Evolutionary conservation across 2,797 vertebrate species (phyloP), one percentile per base, ranked within the genome.

Genomic region (Poeciliopsis paucimaculata): DNA sequence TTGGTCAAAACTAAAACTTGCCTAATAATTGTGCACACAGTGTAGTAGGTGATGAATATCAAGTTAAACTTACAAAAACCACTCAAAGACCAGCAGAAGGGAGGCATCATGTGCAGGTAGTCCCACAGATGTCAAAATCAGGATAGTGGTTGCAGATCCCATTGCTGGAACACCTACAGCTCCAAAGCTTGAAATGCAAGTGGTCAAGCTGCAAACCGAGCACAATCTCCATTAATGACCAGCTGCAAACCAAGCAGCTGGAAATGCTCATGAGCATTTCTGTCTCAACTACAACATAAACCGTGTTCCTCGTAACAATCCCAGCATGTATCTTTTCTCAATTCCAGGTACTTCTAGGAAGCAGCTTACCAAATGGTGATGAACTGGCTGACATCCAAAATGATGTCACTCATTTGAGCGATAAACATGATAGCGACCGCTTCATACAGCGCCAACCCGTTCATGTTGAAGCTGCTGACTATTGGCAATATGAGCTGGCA

Each of bases 341-440:
- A 15, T 31, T 60, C n/a, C 57, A 31, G 20, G 49, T 53, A 10
- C 49, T 53, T 53, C 20, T 53, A 73, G 18, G 9, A 72, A 49
- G 28, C 23, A 4, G 20, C 0, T 0, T 39, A 18, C 39, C 0
- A 11, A 15, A 57, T 16, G n/a, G 51, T 39, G 26, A 72, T 0
- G 46, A 28, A 2, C 13, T 78, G 43, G 28, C 8, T 36, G 16
- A 62, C 15, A 6, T 73, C 16, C 43, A 78, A 26, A 23, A n/a
- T 4, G 43, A 64, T 62, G 70, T 11, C 0, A 0, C 47, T 49
- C 1, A 49, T 43, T n/a, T 62, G 77, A 39, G 53, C 39, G 5
- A 75, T 7, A n/a, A 60, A 75, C 20, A 75, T 2, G 16, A n/a
- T 39, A 1, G 39, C 8, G 12, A n/a, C 26, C 39, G 28, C 53